phyloP scores from a whole-genome alignment of 37 sponge, comb jelly and placozoan species.

The Petrosia ficiformis region DNA sequence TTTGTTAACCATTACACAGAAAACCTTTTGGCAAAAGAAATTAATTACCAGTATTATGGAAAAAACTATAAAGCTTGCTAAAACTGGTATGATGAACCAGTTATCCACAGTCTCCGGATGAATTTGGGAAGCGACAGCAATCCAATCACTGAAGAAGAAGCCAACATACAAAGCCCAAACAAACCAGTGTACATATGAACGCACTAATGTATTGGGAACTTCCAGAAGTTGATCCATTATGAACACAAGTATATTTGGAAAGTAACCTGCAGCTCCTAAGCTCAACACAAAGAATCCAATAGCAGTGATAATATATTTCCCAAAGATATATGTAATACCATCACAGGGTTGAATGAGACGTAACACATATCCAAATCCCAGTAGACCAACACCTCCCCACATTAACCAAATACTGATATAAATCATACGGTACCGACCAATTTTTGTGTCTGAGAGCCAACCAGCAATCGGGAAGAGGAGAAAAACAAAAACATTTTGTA shows the following conservation, averaged over 20 bases:
- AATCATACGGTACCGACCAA: background rate
- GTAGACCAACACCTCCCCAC: background rate
- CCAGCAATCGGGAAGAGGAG: background rate
- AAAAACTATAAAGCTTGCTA: background rate
- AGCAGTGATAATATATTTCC: background rate
- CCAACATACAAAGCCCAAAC: background rate
- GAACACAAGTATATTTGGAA: background rate
- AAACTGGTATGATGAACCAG: background rate
- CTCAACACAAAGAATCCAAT: background rate
- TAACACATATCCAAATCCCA: background rate
- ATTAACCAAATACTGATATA: background rate
- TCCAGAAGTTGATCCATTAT: background rate
- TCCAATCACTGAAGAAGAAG: background rate
- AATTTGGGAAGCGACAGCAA: background rate
- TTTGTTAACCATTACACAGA: background rate
- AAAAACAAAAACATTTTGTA: background rate
- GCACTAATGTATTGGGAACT: background rate
- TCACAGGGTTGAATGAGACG: background rate
- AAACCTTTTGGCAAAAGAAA: background rate
- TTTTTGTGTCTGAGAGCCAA: background rate
- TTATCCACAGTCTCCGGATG: background rate
- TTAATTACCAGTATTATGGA: background rate
- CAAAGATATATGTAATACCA: background rate
- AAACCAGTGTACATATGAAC: background rate
- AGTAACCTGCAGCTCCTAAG: background rate